These are phyloP conservation scores for Halcyon badia DNA, from an alignment of 2,797 vertebrate species.

Conservation along the genomic window DNA sequence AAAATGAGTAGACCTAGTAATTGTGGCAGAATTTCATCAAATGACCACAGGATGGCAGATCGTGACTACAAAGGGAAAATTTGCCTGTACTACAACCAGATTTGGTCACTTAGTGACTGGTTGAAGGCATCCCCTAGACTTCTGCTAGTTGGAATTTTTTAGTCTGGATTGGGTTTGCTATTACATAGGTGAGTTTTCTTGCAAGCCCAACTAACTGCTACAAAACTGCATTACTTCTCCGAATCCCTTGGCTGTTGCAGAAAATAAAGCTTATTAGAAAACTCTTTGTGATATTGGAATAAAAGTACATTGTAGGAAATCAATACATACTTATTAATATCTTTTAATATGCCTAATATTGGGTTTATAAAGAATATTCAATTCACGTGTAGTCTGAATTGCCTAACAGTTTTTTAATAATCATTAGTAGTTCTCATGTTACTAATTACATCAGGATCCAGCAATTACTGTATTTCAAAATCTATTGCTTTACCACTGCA, in stretches of 20 bases:
- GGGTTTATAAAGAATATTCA: not conserved
- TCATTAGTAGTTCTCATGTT: not conserved
- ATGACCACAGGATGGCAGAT: not conserved
- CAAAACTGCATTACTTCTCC: not conserved
- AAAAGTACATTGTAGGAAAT: not conserved
- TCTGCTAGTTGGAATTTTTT: not conserved
- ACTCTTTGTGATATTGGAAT: not conserved
- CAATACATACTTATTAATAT: not conserved
- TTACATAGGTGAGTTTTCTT: not conserved
- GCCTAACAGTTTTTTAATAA: not conserved
- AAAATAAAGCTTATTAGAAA: not conserved
- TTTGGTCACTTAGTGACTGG: accelerated
- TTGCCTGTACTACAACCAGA: accelerated
- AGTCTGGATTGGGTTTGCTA: not conserved
- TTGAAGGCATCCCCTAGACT: not conserved
- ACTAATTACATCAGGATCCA: not conserved
- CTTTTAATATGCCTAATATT: not conserved
- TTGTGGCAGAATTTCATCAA: not conserved
- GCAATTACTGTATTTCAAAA: not conserved
- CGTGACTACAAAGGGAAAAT: not conserved
- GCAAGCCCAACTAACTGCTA: not conserved
- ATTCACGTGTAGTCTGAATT: not conserved
- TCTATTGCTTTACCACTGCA: not conserved
- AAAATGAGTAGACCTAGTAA: accelerated
- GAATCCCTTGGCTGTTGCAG: not conserved